These are phyloP conservation scores for Nephotettix cincticeps DNA, from an alignment of 1,140 invertebrate species.

Conservation along the genomic window DNA sequence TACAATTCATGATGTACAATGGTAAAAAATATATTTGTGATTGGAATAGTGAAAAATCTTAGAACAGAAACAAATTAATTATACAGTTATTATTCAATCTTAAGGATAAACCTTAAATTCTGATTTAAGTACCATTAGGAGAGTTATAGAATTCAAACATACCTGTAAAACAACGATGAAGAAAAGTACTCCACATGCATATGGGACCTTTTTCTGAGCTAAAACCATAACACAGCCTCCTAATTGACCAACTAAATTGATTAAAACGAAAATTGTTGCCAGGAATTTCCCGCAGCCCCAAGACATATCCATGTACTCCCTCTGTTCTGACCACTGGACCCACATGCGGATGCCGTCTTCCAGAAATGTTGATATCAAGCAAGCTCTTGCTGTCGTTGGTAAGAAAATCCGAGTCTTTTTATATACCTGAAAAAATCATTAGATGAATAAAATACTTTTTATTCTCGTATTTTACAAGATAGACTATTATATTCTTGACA, in stretches of 20 bases:
- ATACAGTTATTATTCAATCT: too few relatives aligned
- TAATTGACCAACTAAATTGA: constrained; percentile 95
- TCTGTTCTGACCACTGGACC: constrained; percentile 97
- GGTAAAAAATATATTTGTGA: too few relatives aligned
- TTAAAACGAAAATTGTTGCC: constrained; percentile 87
- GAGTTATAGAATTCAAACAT: too few relatives aligned
- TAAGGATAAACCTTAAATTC: too few relatives aligned
- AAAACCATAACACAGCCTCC: constrained; percentile 96
- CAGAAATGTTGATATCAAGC: constrained; percentile 98
- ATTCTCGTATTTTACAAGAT: too few relatives aligned
- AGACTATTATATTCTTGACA: too few relatives aligned
- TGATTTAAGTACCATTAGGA: too few relatives aligned
- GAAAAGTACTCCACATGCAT: constrained; percentile 93
- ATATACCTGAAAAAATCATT: constrained; percentile 77
- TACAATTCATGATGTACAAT: too few relatives aligned
- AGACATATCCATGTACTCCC: constrained; percentile 96
- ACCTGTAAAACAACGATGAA: constrained; percentile 96
- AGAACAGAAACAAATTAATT: too few relatives aligned
- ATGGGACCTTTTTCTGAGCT: constrained; percentile 86
- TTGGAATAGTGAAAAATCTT: too few relatives aligned
- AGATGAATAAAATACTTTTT: too few relatives aligned
- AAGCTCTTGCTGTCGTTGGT: constrained; percentile 93
- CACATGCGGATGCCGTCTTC: constrained; percentile 99
- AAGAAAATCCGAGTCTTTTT: constrained; percentile 90
- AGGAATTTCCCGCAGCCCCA: constrained; percentile 97